Conservation (phyloP, 2,797 vertebrate species). For the Naso thynnoides region DNA sequence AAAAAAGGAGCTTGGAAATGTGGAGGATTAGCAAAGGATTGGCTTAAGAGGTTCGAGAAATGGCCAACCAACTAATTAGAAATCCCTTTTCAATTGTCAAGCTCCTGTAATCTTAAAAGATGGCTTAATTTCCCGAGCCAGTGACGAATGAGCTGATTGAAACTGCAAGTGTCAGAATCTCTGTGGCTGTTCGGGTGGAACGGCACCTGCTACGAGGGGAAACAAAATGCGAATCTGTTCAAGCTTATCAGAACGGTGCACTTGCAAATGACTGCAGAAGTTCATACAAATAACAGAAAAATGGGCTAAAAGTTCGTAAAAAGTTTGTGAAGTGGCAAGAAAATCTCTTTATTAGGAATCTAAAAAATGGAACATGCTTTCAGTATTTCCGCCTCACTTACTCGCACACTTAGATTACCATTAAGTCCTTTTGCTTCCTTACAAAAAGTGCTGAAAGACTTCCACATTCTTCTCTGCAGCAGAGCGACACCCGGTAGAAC, state of each 20-base stretch:
- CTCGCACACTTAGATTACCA: not conserved
- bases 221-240: slow-evolving; percentile 41
- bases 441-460: slow-evolving; percentile 10
- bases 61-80: slow-evolving; percentile 80
- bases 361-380: slow-evolving; percentile 12
- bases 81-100: slow-evolving; percentile 83
- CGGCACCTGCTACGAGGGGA: slow-evolving; percentile 32
- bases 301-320: not conserved
- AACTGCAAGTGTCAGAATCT: slow-evolving; percentile 53
- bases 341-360: not conserved
- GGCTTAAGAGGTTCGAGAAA: slow-evolving; percentile 76
- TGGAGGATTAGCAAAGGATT: slow-evolving; percentile 77
- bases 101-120: slow-evolving; percentile 79
- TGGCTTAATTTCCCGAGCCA: slow-evolving; percentile 74
- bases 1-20: slow-evolving; percentile 58
- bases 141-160: slow-evolving; percentile 70
- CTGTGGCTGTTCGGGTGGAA: slow-evolving; percentile 38
- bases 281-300: not conserved
- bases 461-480: slow-evolving; percentile 1
- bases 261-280: slow-evolving; percentile 15
- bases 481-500: not conserved
- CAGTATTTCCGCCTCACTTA: not conserved
- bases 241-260: slow-evolving; percentile 33
- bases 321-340: not conserved
- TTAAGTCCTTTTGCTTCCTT: slow-evolving; percentile 9